A percentile compares a stretch with the other conserved stretches of the same genome.
Evolutionary conservation across 2,888 invertebrate genomes (phyloP).

Genomic region (Onthophagus sagittarius): DNA sequence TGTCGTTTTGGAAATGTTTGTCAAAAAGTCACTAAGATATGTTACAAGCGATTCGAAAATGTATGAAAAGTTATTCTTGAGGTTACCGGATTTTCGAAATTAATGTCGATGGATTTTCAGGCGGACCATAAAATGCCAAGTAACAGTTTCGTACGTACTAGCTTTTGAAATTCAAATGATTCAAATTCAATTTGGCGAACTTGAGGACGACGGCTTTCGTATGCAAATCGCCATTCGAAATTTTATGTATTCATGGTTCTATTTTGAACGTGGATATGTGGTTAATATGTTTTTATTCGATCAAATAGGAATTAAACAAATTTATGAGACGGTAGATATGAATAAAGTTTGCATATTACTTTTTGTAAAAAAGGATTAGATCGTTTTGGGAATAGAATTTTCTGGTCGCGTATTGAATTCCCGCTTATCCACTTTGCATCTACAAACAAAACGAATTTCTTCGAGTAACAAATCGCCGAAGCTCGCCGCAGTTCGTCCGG

Average conservation of each 20-base stretch:
- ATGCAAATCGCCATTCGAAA: conserved; percentile 1
- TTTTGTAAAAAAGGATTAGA: too few relatives aligned
- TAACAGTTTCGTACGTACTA: background rate
- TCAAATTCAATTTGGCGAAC: conserved; percentile 10
- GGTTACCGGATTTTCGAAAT: background rate
- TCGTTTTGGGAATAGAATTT: too few relatives aligned
- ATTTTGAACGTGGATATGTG: background rate
- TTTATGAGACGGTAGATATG: background rate
- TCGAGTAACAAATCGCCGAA: background rate
- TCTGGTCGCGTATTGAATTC: too few relatives aligned
- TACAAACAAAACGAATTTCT: background rate
- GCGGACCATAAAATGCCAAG: background rate
- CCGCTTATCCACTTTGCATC: background rate
- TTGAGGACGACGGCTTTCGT: conserved; percentile 6
- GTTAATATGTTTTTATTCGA: background rate
- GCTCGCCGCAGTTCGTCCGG: background rate
- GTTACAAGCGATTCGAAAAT: background rate
- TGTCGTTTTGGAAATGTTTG: background rate
- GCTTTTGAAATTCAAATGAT: conserved; percentile 12
- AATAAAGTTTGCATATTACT: too few relatives aligned
- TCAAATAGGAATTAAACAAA: background rate
- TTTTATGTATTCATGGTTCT: conserved; percentile 10
- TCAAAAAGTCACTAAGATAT: background rate
- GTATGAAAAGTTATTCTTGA: background rate
- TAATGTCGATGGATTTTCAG: background rate